These are phyloP conservation scores for Triplophysa dalaica DNA, from an alignment of 2,113 vertebrate species.

Conservation along the genomic window DNA sequence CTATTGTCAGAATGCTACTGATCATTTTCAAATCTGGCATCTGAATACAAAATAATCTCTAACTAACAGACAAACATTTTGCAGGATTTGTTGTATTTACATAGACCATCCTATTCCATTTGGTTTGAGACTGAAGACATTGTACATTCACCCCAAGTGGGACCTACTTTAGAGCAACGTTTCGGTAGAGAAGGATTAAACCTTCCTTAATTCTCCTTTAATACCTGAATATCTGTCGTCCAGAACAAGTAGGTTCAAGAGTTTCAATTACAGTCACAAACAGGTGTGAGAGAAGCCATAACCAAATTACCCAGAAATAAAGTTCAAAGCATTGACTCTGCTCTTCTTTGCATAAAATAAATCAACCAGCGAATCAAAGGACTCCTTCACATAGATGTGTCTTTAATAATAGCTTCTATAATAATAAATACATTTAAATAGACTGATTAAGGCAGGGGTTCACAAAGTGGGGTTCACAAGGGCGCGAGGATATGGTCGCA, in stretches of 20 bases:
- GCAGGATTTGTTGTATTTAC: neutral
- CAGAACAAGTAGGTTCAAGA: neutral
- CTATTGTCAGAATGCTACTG: neutral
- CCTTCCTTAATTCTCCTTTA: neutral
- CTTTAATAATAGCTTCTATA: conserved; percentile 26
- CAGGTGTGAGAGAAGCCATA: conserved; percentile 6
- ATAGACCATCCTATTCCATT: neutral
- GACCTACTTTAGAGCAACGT: neutral
- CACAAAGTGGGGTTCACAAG: too few relatives aligned
- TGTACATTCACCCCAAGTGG: neutral
- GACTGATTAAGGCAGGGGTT: neutral
- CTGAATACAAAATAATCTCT: neutral
- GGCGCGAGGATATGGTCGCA: too few relatives aligned
- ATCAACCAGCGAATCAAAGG: conserved; percentile 37
- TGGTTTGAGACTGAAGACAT: conserved; percentile 13
- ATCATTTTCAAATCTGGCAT: neutral
- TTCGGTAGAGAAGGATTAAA: conserved; percentile 24
- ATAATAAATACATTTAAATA: conserved; percentile 40
- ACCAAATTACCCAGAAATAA: conserved; percentile 28
- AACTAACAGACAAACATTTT: neutral
- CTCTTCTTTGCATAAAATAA: conserved; percentile 38
- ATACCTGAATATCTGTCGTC: neutral
- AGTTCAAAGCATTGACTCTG: conserved; percentile 19
- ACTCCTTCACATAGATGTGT: conserved; percentile 3
- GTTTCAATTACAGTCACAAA: conserved; percentile 44